A percentile compares a stretch with the other conserved stretches of the same genome.
Evolutionary conservation across 2,888 invertebrate species (phyloP).

Genomic region (Pantelozetes paolii): DNA sequence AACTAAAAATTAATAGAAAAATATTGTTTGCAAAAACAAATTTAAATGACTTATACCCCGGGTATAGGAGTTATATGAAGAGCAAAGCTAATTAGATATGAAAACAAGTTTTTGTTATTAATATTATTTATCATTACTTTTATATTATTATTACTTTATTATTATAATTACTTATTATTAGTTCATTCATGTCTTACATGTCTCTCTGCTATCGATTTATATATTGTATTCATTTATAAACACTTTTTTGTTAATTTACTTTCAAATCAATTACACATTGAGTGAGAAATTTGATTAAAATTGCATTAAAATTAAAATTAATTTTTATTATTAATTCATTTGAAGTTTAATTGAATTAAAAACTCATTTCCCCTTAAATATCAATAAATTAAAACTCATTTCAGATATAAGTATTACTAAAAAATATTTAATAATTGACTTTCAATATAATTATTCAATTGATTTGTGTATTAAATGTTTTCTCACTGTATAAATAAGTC

Average conservation of each 20-base stretch:
- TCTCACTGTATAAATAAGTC: neutral
- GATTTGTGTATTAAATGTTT: neutral
- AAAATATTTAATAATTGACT: no score
- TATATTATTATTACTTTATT: constrained; percentile 9
- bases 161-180: constrained; percentile 18
- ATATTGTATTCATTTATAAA: constrained; percentile 1
- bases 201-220: constrained; percentile 5
- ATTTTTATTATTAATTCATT: neutral
- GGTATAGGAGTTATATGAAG: neutral
- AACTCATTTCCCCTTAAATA: no score
- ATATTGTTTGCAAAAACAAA: neutral
- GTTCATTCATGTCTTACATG: constrained; percentile 18
- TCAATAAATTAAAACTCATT: no score
- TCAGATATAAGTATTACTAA: neutral
- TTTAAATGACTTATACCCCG: neutral
- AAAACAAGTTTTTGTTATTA: neutral
- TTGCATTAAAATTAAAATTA: neutral
- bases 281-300: constrained; percentile 16
- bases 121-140: neutral
- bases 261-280: neutral
- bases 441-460: neutral
- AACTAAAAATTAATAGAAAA: neutral
- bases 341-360: neutral
- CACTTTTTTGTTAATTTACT: neutral
- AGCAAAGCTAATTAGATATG: constrained; percentile 2